Conservation (phyloP, 1,140 invertebrate genomes). For the Cyclina sinensis region DNA sequence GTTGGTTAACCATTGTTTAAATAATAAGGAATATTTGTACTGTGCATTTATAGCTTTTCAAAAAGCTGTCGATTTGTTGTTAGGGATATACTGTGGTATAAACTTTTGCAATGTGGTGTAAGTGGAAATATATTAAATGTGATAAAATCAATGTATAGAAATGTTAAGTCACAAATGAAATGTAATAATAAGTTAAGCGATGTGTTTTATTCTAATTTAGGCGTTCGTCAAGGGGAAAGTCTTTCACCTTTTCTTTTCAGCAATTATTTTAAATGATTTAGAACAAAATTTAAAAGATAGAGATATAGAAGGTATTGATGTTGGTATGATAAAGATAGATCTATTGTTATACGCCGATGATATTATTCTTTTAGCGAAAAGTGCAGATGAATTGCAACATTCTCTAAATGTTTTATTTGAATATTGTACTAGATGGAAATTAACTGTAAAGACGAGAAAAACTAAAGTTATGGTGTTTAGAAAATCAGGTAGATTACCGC, state of each 20-base stretch:
- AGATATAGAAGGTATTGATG: too few relatives aligned
- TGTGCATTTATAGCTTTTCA: constrained; percentile 6
- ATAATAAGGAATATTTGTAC: constrained; percentile 14
- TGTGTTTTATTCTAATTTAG: neutral
- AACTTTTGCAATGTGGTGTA: constrained; percentile 19
- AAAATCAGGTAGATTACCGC: neutral
- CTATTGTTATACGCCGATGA: constrained; percentile 26
- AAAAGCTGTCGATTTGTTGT: neutral
- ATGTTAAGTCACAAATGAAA: constrained; percentile 24
- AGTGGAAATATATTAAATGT: too few relatives aligned
- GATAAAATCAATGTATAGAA: constrained; percentile 8
- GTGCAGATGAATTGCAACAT: neutral
- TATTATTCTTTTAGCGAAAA: constrained; percentile 4
- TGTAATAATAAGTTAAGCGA: neutral
- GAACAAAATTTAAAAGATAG: constrained; percentile 5
- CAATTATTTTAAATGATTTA: neutral
- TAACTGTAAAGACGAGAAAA: constrained; percentile 33
- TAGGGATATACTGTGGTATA: neutral
- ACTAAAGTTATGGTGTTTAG: constrained; percentile 38
- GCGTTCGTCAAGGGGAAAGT: constrained; percentile 30
- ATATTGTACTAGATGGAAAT: neutral
- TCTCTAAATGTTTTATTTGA: neutral
- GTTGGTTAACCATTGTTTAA: neutral
- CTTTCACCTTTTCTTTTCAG: constrained; percentile 35
- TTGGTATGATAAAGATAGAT: too few relatives aligned